Base-by-base conservation (phyloP, 2,797 vertebrate genomes). In the Ptychobarbus kaznakovi region DNA sequence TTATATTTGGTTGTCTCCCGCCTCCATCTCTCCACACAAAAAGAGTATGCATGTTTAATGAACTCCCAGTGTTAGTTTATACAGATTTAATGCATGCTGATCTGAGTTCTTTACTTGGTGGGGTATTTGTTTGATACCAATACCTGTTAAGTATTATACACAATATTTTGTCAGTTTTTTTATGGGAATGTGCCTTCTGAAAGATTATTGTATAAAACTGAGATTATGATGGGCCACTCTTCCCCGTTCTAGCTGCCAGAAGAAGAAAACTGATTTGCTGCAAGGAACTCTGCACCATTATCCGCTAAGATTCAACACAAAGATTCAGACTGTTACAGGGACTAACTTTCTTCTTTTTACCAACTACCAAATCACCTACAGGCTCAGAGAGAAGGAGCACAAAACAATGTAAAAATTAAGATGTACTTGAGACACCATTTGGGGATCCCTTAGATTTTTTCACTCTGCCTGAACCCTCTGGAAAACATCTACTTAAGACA, bases 21-120 rank as follows among this genome's bases (percentile, higher is more conserved):
- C 22, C 44, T 49, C 38, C 63, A 44, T 44, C 83, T 68, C 73
- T 53, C 32, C 73, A 79, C 56, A 72, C n/a, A 32, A 15, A 80
- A 80, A 35, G 16, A 49, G 28, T 65, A 42, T 66, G 61, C 42
- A 20, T 72, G 15, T 28, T 69, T 70, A 81, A 81, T 79, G 18
- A 79, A 20, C n/a, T 40, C 66, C 15, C 22, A 40, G 15, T 81
- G 32, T 25, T 25, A 44, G 25, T 46, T 72, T 73, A 73, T n/a
- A 63, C 25, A 6, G 68, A 82, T 58, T n/a, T 70, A 72, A 32
- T 22, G 16, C n/a, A 28, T 18, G 32, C 63, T 66, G 28, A 35
- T 66, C 3, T 18, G 16, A 22, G 10, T 32, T 32, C 13, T 69
- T 53, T 81, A 28, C 38, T n/a, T 28, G 40, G n/a, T 5, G 63